Evolutionary conservation across 2,888 invertebrate species (phyloP), one percentile per base, ranked within the genome.

Genomic region (Eulithis testata): DNA sequence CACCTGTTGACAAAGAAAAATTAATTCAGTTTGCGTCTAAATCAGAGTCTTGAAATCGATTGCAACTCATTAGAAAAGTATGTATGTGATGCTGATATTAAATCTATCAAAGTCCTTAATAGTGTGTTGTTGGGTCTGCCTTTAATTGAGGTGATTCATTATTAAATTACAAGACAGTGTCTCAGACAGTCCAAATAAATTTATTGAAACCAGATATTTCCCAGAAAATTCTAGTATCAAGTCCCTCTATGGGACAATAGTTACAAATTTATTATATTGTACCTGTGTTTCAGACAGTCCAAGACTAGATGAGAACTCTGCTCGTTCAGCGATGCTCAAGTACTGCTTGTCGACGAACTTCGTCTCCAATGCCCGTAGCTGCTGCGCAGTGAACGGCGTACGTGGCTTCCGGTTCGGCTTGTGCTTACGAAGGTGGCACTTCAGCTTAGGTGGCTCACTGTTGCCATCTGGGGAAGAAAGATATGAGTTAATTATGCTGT

Each of bases 331-430:
- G 81, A 99, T 99, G 85, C 98, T 98, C 75, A 99, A 94, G 91
- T 99, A 99, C 92, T 99, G 99, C 85, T 99, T 98, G 90, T 98
- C 97, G 44, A 98, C 95, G 92, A 99, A 99, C 93, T 99, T 99
- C 93, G 97, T 97, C 91, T 99, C 99, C 73, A 99, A 93, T 2
- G 98, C 97, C 69, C 98, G 92, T 58, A 99, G 94, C 85, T 99
- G 99, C 84, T 99, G 98, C 2, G 99, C 98, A n/a, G 99, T 99
- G 94, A 99, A 99, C 0, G 99, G 99, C 0, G 99, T 99, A 62
- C 99, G 95, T 0, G 99, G 99, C 87, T 99, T 99, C 75, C 99
- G 95, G 93, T 99, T 99, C 31, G 98, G 98, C 86, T 99, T 99
- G 94, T 99, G 99, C 85, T 99, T 99, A 76, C 99, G 94, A 73